These are phyloP conservation scores for Cheilosia grossa DNA, from an alignment of 2,888 invertebrate genomes.

Conservation along the genomic window DNA sequence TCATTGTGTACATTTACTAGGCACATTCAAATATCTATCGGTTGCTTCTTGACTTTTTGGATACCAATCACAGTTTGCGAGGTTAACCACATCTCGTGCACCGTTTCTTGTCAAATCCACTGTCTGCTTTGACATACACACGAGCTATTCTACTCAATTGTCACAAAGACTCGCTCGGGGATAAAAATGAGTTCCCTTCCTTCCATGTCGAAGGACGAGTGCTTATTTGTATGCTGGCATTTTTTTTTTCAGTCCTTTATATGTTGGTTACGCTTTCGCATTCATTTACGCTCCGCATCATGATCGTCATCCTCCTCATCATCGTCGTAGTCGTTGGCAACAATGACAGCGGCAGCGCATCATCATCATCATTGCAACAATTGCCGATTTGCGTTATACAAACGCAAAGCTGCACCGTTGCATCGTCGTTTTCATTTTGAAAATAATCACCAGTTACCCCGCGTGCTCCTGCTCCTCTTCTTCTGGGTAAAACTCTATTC, in stretches of 20 bases:
- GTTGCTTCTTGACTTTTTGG: too few species aligned
- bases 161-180: not conserved
- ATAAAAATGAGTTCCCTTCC: constrained; percentile 16
- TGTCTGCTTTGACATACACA: not conserved
- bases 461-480: not conserved
- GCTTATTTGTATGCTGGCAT: constrained; percentile 1
- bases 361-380: constrained; percentile 45
- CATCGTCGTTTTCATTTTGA: constrained; percentile 32
- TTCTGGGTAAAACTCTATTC: not conserved
- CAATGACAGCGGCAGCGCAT: constrained; percentile 17
- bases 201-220: constrained; percentile 30
- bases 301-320: constrained; percentile 2
- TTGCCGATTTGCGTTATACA: constrained; percentile 43
- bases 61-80: not conserved
- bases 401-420: constrained; percentile 26
- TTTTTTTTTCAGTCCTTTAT: constrained; percentile 2
- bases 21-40: too few species aligned
- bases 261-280: constrained; percentile 31
- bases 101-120: not conserved
- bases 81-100: not conserved
- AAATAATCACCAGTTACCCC: constrained; percentile 37
- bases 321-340: not conserved
- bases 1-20: too few species aligned
- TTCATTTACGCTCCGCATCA: constrained; percentile 35
- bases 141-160: constrained; percentile 11